Conservation (phyloP, 2,888 invertebrate genomes). For the Leptinotarsa peninsularis region DNA sequence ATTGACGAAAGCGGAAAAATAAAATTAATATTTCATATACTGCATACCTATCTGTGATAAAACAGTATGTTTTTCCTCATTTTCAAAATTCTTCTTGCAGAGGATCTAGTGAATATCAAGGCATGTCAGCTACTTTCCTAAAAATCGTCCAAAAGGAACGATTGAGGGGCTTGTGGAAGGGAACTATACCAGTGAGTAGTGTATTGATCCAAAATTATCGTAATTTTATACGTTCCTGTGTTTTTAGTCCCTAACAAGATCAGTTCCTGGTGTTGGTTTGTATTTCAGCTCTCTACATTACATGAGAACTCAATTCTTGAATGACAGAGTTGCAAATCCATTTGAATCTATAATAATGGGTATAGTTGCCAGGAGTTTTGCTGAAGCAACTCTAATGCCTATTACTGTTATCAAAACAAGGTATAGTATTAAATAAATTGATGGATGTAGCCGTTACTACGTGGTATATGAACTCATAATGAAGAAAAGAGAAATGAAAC, state of each 20-base stretch:
- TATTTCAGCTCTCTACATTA: conserved; percentile 30
- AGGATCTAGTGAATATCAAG: not conserved
- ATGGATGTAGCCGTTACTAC: too few relatives aligned
- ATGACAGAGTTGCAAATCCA: conserved; percentile 22
- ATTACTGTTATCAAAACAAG: conserved; percentile 37
- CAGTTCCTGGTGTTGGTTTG: conserved; percentile 35
- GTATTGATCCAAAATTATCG: not conserved
- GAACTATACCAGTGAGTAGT: conserved; percentile 31
- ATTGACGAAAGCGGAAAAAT: not conserved
- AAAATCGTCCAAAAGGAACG: conserved; percentile 34
- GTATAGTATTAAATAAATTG: conserved; percentile 2
- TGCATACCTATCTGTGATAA: too few relatives aligned
- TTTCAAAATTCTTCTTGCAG: conserved; percentile 9
- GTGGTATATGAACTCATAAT: too few relatives aligned
- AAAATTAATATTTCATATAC: too few relatives aligned
- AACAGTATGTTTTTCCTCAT: too few relatives aligned
- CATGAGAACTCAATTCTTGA: conserved; percentile 26
- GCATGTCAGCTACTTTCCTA: conserved; percentile 21
- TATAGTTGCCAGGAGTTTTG: conserved; percentile 26
- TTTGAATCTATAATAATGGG: conserved; percentile 32
- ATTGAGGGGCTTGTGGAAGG: conserved; percentile 34
- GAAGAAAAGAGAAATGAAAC: too few relatives aligned
- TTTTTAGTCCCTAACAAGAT: conserved; percentile 29
- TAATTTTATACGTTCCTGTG: not conserved
- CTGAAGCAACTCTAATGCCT: conserved; percentile 33